A percentile compares a stretch with the other conserved stretches of the same genome.
These are phyloP conservation scores for Coelopa pilipes DNA, from an alignment of 2,888 invertebrate species.

Conservation along the genomic window DNA sequence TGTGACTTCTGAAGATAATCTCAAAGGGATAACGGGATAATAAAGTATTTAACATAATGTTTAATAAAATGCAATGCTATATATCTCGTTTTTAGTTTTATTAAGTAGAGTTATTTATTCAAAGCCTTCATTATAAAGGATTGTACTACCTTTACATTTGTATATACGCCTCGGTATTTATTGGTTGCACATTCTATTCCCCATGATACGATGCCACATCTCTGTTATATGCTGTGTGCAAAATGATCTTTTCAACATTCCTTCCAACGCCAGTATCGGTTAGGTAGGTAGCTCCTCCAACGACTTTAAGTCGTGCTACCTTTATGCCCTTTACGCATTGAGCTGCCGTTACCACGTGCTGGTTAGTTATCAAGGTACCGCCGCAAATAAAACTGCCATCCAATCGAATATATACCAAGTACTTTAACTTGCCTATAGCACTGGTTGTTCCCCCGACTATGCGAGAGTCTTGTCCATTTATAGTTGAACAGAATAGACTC, in stretches of 20 bases:
- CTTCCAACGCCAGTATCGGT: conserved; percentile 46
- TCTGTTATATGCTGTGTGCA: conserved; percentile 43
- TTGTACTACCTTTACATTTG: conserved; percentile 49
- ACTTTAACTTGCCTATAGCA: conserved; percentile 52
- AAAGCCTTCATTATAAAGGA: conserved; percentile 43
- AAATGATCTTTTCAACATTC: conserved; percentile 43
- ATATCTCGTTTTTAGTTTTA: too few species aligned
- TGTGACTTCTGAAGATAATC: too few species aligned
- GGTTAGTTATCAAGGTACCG: conserved; percentile 55
- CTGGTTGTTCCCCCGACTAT: conserved; percentile 51
- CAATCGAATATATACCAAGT: conserved; percentile 54
- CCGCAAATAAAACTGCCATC: conserved; percentile 57
- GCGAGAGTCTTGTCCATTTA: conserved; percentile 16
- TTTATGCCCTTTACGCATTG: conserved; percentile 55
- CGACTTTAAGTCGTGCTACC: conserved; percentile 48
- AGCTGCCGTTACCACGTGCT: conserved; percentile 58
- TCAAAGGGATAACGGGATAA: too few species aligned
- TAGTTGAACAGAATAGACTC: too few species aligned
- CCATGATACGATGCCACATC: conserved; percentile 76
- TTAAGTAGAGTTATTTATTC: neutral
- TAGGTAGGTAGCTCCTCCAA: conserved; percentile 46
- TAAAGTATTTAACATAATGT: too few species aligned
- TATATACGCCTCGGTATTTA: conserved; percentile 58
- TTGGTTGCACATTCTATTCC: conserved; percentile 58
- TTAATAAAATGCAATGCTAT: too few species aligned